phyloP scores from a whole-genome alignment of 2,797 vertebrate species.

The Vultur gryphus region DNA sequence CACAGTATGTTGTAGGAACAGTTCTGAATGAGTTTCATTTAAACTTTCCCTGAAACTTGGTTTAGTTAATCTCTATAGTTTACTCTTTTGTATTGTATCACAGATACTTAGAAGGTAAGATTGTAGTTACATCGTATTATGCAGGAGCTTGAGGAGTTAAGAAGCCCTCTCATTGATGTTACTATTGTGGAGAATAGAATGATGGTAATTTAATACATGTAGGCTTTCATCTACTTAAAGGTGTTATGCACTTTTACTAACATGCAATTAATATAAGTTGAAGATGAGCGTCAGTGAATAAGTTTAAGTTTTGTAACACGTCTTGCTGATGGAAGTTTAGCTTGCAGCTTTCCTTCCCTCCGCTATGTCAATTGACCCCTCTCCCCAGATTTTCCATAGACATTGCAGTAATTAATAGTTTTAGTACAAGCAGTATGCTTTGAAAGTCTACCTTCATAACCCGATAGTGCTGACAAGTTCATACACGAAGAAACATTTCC shows the following conservation, averaged over 20 bases:
- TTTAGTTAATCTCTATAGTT: not conserved
- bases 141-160: not conserved
- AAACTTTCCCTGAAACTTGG: not conserved
- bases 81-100: not conserved
- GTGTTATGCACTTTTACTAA: not conserved
- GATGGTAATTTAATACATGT: not conserved
- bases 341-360: not conserved
- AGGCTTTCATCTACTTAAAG: not conserved
- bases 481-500: not conserved
- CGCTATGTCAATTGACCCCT: accelerated
- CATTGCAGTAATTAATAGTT: not conserved
- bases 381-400: not conserved
- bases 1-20: not conserved
- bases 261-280: not conserved
- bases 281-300: not conserved
- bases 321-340: not conserved
- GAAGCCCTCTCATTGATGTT: not conserved
- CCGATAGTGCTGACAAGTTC: not conserved
- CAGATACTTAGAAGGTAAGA: not conserved
- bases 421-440: not conserved
- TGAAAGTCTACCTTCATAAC: not conserved
- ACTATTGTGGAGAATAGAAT: not conserved
- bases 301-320: not conserved
- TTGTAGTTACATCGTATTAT: not conserved
- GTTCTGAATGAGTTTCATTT: not conserved